These are phyloP conservation scores for Myrmecobius fasciatus DNA, from an alignment of 2,113 vertebrate species.

Conservation along the genomic window DNA sequence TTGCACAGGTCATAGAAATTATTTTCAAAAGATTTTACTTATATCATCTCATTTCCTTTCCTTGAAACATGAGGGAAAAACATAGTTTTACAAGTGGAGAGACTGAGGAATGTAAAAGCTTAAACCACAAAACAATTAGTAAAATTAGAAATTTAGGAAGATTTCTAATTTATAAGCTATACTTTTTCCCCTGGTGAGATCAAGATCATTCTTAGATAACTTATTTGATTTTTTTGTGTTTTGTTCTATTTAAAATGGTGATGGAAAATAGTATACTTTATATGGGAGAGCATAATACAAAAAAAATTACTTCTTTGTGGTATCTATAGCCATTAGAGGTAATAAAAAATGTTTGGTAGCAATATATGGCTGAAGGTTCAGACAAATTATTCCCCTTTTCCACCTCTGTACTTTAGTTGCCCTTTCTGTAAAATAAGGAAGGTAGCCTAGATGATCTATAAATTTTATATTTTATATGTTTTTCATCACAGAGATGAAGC, in stretches of 20 bases:
- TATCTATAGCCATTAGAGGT: not conserved
- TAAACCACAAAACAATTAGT: accelerated
- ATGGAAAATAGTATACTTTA: not conserved
- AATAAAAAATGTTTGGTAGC: not conserved
- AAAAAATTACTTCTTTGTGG: not conserved
- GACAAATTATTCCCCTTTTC: not conserved
- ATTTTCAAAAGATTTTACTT: not conserved
- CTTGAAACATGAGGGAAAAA: no score
- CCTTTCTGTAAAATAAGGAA: not conserved
- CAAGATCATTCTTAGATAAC: not conserved
- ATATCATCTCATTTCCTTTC: not conserved
- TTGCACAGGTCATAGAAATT: not conserved
- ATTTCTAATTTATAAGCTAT: accelerated
- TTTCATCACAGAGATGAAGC: not conserved
- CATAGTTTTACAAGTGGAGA: not conserved
- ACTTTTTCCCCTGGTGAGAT: not conserved
- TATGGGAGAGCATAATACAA: not conserved
- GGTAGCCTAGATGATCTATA: not conserved
- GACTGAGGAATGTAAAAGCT: not conserved
- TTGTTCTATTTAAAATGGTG: not conserved
- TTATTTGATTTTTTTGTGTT: not conserved
- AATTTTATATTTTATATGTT: not conserved
- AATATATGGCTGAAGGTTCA: not conserved
- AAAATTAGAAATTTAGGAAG: accelerated
- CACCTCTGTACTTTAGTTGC: not conserved